Percentiles rank a stretch among this genome's conserved stretches.
phyloP scores from a whole-genome alignment of 2,888 invertebrate genomes.

The Plagiodera versicolora region DNA sequence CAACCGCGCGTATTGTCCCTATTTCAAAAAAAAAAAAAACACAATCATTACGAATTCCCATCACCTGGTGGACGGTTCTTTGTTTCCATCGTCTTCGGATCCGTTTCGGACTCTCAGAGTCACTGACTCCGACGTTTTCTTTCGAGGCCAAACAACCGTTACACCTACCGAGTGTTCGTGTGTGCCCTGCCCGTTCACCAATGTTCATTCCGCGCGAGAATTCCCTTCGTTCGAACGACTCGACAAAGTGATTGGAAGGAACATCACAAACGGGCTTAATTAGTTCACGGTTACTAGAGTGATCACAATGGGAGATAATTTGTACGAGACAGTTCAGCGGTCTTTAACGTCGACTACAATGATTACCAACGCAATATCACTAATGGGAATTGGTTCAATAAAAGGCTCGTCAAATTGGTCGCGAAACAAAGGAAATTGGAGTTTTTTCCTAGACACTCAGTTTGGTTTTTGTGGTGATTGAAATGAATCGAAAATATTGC shows the following conservation, averaged over 20 bases:
- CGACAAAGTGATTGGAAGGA: too few relatives aligned
- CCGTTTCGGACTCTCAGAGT: neutral
- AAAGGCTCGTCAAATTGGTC: too few relatives aligned
- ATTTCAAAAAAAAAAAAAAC: neutral
- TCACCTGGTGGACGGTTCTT: neutral
- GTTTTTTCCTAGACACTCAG: too few relatives aligned
- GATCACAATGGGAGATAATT: neutral
- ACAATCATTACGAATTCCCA: constrained; percentile 1
- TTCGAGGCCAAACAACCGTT: neutral
- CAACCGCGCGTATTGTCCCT: neutral
- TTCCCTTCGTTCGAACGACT: too few relatives aligned
- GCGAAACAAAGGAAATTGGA: too few relatives aligned
- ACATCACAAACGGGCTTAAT: neutral
- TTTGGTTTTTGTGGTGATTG: too few relatives aligned
- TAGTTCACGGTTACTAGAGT: neutral
- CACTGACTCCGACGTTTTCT: neutral
- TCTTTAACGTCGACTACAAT: neutral
- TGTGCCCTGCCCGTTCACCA: too few relatives aligned
- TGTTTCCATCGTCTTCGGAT: neutral
- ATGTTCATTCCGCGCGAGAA: neutral
- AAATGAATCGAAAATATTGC: too few relatives aligned
- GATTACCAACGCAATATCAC: neutral
- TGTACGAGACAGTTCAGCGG: neutral
- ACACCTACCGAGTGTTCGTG: neutral
- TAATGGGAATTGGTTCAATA: too few relatives aligned